phyloP scores from a whole-genome alignment of 2,888 invertebrate species.

The Colostygia pectinataria region DNA sequence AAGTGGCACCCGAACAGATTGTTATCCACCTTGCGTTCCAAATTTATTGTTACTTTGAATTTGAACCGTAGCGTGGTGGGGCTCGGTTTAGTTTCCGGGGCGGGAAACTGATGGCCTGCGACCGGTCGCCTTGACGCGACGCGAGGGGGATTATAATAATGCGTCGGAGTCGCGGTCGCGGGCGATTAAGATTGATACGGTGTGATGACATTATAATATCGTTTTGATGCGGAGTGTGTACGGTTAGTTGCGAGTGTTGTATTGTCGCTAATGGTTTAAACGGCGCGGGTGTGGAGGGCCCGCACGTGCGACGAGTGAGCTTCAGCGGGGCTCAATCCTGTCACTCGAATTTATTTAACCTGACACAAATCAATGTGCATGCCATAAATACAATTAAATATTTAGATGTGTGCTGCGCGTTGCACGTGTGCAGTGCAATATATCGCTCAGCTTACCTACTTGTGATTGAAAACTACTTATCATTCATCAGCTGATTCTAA shows the following conservation, averaged over 20 bases:
- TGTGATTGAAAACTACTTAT: too few relatives aligned
- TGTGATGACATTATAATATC: slow-evolving; percentile 70
- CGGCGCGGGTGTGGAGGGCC: slow-evolving; percentile 12
- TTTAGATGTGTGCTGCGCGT: neutral
- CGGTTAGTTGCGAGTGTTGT: slow-evolving; percentile 45
- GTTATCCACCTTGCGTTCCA: slow-evolving; percentile 1
- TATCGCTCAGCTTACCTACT: too few relatives aligned
- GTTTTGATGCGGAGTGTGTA: slow-evolving; percentile 51
- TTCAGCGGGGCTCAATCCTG: slow-evolving; percentile 1
- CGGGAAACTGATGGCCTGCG: slow-evolving; percentile 2
- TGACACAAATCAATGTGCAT: slow-evolving; percentile 22
- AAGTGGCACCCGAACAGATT: neutral
- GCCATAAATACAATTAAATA: neutral
- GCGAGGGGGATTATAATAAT: slow-evolving; percentile 39
- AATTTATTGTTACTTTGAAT: neutral
- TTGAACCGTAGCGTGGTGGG: neutral
- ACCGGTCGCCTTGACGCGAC: slow-evolving; percentile 17
- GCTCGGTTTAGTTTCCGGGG: neutral
- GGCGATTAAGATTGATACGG: slow-evolving; percentile 67
- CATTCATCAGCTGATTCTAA: too few relatives aligned
- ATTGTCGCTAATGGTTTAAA: slow-evolving; percentile 44
- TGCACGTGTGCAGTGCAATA: slow-evolving; percentile 5
- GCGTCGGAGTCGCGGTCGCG: slow-evolving; percentile 53
- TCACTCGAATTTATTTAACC: slow-evolving; percentile 22
- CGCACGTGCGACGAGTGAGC: slow-evolving; percentile 16